Conservation (phyloP, 2,797 vertebrate species). For the Ficedula albicollis region DNA sequence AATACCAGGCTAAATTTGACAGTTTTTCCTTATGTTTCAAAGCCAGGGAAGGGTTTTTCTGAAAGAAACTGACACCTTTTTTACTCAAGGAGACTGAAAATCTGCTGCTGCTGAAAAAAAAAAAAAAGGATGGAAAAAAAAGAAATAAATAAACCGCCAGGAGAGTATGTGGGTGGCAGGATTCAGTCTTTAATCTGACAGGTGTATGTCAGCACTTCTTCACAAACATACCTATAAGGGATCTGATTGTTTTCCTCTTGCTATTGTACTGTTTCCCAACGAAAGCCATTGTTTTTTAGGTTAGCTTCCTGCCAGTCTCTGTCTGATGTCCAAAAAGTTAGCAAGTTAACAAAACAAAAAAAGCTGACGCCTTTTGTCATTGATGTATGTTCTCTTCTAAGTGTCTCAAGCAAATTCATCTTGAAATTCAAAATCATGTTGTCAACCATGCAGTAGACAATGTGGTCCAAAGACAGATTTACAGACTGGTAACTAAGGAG, state of each 20-base stretch:
- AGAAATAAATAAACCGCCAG: not conserved
- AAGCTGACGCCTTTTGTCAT: not conserved
- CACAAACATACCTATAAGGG: not conserved
- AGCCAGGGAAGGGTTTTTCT: not conserved
- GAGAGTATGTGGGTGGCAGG: not conserved
- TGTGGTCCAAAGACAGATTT: not conserved
- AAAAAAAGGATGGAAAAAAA: not conserved
- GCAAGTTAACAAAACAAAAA: not conserved
- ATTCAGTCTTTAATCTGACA: constrained; percentile 12
- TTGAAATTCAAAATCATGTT: not conserved
- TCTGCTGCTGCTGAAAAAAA: not conserved
- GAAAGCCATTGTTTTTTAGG: not conserved
- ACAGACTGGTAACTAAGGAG: constrained; percentile 35
- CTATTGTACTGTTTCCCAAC: not conserved
- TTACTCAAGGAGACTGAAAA: not conserved
- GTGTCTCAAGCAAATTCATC: not conserved
- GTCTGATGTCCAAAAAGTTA: not conserved
- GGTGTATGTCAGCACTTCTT: not conserved
- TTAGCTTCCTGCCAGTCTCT: not conserved
- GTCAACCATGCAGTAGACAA: not conserved
- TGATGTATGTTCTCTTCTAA: not conserved
- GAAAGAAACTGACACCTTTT: not conserved
- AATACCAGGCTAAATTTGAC: constrained; percentile 6
- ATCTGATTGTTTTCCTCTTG: not conserved
- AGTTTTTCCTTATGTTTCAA: constrained; percentile 9